Base-by-base conservation (phyloP, 1,140 invertebrate species). In the Bicyclus anynana region DNA sequence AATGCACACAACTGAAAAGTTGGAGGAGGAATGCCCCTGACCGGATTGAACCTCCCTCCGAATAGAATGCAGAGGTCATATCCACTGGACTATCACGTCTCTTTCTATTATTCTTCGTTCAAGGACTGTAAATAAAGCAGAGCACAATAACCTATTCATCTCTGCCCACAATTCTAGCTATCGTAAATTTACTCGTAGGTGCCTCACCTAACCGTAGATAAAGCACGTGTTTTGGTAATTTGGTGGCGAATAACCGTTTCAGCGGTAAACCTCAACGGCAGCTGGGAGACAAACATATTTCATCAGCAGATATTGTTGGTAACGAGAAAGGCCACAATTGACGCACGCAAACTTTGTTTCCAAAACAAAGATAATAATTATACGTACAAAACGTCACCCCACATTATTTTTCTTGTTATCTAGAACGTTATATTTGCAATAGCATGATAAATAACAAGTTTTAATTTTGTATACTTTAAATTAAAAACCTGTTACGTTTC, bases 261-360 rank as follows among this genome's bases (percentile, higher is more conserved):
- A 23, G 23, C 23, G 23, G 23, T 23, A 2, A 23, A 23, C 23
- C 7, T 2, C 7, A 23, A 29, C 10, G 27, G n/a, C 7, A 12
- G 9, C 29, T 33, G 3, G 17, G 6, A 16, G 4, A 14, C 37
- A 40, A 40, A 40, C 37, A 40, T 40, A 5, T 40, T 40, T 17
- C 37, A 40, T 40, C 37, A 17, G 13, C 16, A n/a, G n/a, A n/a
- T n/a, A 17, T 40, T 40, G 14, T 17, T 40, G 37, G 37, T 40
- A 56, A 48, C 35, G 14, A 20, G 44, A 40, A 29, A 61, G 59
- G 59, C 55, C 51, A 51, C 35, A 3, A 44, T 38, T 59, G 62
- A 59, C 62, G 56, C 47, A 37, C n/a, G n/a, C n/a, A 21, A 42
- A 6, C 49, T 18, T 35, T 26, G 13, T 40, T 17, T 47, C 18